These are phyloP conservation scores for Halcyon badia DNA, from an alignment of 2,797 vertebrate species.

Conservation along the genomic window DNA sequence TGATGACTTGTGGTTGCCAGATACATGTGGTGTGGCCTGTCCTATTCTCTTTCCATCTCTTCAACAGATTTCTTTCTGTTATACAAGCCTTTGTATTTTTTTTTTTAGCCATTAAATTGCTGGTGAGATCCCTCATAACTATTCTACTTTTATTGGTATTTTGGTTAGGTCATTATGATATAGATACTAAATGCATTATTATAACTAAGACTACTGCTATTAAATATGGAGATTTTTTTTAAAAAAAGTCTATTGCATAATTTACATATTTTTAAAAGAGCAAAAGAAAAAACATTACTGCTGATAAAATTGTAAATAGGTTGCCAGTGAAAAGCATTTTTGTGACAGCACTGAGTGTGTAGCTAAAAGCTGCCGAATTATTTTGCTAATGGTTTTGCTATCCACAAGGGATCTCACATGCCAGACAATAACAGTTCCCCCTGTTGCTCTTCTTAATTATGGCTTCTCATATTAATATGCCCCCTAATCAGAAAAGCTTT, in stretches of 20 bases:
- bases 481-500: conserved; percentile 60
- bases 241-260: background rate
- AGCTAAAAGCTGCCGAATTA: conserved; percentile 35
- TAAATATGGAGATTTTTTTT: background rate
- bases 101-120: background rate
- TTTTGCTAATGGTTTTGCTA: conserved; percentile 48
- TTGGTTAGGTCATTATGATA: background rate
- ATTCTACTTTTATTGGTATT: background rate
- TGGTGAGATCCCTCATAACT: background rate
- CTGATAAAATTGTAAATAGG: background rate
- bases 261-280: background rate
- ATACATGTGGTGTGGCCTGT: background rate
- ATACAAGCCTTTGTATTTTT: background rate
- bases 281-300: background rate
- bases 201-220: background rate
- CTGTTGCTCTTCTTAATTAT: conserved; percentile 40
- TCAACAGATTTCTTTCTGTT: background rate
- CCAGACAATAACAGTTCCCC: conserved; percentile 1
- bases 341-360: background rate
- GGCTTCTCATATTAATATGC: conserved; percentile 33
- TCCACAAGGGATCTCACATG: conserved; percentile 6
- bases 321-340: background rate
- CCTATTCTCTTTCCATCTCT: background rate
- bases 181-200: background rate
- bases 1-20: background rate